phyloP scores from a whole-genome alignment of 1,140 invertebrate genomes.

The Mya arenaria region DNA sequence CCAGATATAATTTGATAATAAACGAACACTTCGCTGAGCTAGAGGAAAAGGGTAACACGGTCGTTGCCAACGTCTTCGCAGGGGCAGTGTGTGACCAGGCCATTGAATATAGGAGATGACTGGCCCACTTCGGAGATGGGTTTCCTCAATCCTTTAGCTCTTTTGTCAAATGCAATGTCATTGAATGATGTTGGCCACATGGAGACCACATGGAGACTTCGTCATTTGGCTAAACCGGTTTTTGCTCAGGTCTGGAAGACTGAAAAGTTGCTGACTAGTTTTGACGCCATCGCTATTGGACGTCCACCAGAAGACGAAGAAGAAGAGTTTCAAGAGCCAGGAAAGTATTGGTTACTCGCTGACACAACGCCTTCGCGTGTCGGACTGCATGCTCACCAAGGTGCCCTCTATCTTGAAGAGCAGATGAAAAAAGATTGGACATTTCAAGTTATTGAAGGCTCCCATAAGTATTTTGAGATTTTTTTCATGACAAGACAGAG shows the following conservation, averaged over 20 bases:
- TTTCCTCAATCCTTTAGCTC: slow-evolving; percentile 61
- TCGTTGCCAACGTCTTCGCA: slow-evolving; percentile 60
- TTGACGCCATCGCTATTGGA: slow-evolving; percentile 63
- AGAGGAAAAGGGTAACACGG: slow-evolving; percentile 63
- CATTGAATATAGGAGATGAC: slow-evolving; percentile 64
- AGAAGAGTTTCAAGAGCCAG: slow-evolving; percentile 48
- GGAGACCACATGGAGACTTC: slow-evolving; percentile 52
- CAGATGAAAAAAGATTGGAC: slow-evolving; percentile 63
- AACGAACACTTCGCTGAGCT: slow-evolving; percentile 61
- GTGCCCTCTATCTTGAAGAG: slow-evolving; percentile 68
- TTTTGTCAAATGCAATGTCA: slow-evolving; percentile 62
- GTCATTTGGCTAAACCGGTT: slow-evolving; percentile 57
- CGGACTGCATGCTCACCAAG: slow-evolving; percentile 72
- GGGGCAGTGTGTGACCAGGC: slow-evolving; percentile 57
- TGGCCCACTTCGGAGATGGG: slow-evolving; percentile 49
- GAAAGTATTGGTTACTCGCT: slow-evolving; percentile 65
- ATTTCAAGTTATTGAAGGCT: slow-evolving; percentile 61
- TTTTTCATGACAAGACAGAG: slow-evolving; percentile 55
- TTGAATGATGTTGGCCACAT: slow-evolving; percentile 61
- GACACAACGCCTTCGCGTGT: slow-evolving; percentile 60
- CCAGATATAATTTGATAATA: slow-evolving; percentile 58
- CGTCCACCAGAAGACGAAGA: slow-evolving; percentile 56
- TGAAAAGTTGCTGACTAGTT: slow-evolving; percentile 61
- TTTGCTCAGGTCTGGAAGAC: slow-evolving; percentile 64
- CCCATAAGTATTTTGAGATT: slow-evolving; percentile 58